Evolutionary conservation across 2,888 invertebrate genomes (phyloP), one percentile per base, ranked within the genome.

Genomic region (Drosophila suboccidentalis): DNA sequence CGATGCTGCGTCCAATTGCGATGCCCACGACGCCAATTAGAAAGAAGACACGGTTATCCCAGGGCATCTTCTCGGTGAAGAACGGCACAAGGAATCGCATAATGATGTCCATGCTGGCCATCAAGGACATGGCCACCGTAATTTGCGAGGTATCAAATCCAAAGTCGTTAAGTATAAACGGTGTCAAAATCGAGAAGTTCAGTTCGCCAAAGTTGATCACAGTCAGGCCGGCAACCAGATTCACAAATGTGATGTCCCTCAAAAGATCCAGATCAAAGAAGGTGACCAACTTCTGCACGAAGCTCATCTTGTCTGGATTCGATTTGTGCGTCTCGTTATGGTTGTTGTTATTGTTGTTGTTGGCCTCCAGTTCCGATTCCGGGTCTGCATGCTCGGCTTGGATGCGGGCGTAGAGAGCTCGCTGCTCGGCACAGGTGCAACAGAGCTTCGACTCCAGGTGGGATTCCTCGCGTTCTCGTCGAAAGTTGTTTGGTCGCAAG

Each of bases 231-330:
- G 96, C 89, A 94, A 96, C 95, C 13, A 96, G 93, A 82, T 95
- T 96, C 3, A 96, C 94, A 80, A 95, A 96, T 4, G 95, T 94
- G 13, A 94, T 94, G 91, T 96, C 96, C 78, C 94, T 94, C 60
- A 96, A 91, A 54, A 96, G 93, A 90, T 95, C 95, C 67, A 96
- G 93, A 90, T 96, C 96, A 83, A 96, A 96, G 88, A 96, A 96
- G 39, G 94, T 92, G 0, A 94, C 92, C 6, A 96, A 86, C 88
- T 95, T 95, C 85, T 94, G 92, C 93, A 93, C 1, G 93, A 94
- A 80, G 93, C 85, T 69, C 90, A 82, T 78, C 10, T 64, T 39
- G 9, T 57, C 36, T 1, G 50, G 4, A 13, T 6, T 38, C 1
- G 43, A n/a, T 4, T 26, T 17, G 6, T 53, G 19, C 1, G 11